Evolutionary conservation across 2,113 vertebrate genomes (phyloP).

Genomic region (Podiceps cristatus): DNA sequence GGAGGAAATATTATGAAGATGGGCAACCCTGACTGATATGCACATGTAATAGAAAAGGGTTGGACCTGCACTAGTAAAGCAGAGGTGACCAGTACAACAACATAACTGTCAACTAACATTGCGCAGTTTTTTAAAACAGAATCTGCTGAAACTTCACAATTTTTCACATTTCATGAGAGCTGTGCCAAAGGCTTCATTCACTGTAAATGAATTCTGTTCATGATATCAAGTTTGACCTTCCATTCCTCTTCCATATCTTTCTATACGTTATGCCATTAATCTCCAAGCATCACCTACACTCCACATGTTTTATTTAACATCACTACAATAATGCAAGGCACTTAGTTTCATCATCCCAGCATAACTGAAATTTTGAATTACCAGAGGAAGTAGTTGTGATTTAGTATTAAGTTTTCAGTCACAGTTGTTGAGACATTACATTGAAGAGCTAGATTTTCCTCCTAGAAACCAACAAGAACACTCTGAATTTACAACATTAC

Average conservation of each 20-base stretch:
- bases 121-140: neutral
- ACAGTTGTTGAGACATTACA: neutral
- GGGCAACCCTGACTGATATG: constrained; percentile 44
- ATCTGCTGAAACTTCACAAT: neutral
- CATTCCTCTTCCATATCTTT: neutral
- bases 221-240: neutral
- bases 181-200: neutral
- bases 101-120: neutral
- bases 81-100: neutral
- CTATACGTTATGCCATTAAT: neutral
- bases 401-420: neutral
- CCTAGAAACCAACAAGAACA: neutral
- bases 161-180: neutral
- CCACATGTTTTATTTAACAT: neutral
- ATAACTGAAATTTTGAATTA: neutral
- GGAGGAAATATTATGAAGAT: constrained; percentile 59
- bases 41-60: neutral
- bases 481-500: neutral
- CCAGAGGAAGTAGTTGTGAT: neutral
- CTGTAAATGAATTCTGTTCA: neutral
- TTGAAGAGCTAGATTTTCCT: neutral
- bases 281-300: neutral
- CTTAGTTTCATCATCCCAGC: neutral
- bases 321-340: neutral
- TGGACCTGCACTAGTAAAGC: neutral